These are phyloP conservation scores for Stenchaetothrips biformis DNA, from an alignment of 2,888 invertebrate genomes.

Conservation along the genomic window DNA sequence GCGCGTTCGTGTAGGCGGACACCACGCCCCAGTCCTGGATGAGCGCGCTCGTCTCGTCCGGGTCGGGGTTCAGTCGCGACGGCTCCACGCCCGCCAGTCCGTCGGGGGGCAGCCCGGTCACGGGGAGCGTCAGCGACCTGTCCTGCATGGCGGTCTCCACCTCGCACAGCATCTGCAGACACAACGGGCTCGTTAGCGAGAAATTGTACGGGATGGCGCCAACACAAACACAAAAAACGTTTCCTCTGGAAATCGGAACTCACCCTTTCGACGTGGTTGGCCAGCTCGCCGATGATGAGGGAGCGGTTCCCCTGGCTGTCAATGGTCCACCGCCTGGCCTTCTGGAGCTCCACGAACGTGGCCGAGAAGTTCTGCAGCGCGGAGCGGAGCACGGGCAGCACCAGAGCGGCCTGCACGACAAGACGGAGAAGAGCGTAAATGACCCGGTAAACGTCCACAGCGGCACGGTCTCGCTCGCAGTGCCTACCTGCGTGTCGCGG, in stretches of 20 bases:
- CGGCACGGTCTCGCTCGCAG: constrained; percentile 26
- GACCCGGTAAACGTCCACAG: constrained; percentile 3
- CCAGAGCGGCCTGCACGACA: constrained; percentile 54
- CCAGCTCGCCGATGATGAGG: constrained; percentile 29
- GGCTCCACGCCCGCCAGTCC: constrained; percentile 32
- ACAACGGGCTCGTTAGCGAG: neutral
- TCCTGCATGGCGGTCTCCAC: constrained; percentile 55
- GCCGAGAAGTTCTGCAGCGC: constrained; percentile 50
- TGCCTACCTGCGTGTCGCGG: constrained; percentile 43
- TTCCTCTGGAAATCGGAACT: neutral
- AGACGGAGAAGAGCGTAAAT: constrained; percentile 38
- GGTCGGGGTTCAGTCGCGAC: constrained; percentile 33
- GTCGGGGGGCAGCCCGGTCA: constrained; percentile 34
- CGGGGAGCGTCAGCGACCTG: constrained; percentile 45
- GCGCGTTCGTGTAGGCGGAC: constrained; percentile 54
- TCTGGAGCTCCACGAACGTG: constrained; percentile 48
- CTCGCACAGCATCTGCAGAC: constrained; percentile 51
- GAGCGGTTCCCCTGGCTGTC: constrained; percentile 29
- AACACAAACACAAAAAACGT: too few relatives aligned
- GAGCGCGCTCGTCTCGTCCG: constrained; percentile 52
- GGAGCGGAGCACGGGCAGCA: constrained; percentile 56
- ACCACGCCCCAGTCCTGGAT: constrained; percentile 59
- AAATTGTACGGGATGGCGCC: neutral
- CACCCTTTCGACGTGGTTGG: constrained; percentile 34
- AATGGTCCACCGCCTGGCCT: constrained; percentile 33